Percentiles rank a stretch among this genome's conserved stretches.
phyloP scores from a whole-genome alignment of 2,797 vertebrate genomes.

The Rhinatrema bivittatum region DNA sequence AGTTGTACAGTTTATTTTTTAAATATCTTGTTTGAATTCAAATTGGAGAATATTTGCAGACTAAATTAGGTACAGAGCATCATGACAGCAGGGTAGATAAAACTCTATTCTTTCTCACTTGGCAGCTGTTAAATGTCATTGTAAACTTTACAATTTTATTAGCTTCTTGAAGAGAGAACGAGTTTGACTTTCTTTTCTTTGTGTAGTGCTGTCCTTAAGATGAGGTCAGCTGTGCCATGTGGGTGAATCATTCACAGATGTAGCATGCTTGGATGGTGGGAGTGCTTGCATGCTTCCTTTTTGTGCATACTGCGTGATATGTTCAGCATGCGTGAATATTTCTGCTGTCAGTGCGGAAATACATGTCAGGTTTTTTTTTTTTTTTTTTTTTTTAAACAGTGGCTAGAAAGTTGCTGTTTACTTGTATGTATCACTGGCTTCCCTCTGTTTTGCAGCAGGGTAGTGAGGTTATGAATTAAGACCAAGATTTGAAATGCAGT shows the following conservation, averaged over 20 bases:
- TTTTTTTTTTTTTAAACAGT: too few relatives aligned
- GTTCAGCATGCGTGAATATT: too few relatives aligned
- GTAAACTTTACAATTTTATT: slow-evolving; percentile 17
- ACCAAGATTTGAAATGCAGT: too few relatives aligned
- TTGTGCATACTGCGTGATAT: too few relatives aligned
- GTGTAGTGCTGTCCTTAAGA: slow-evolving; percentile 1
- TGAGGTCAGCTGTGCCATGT: slow-evolving; percentile 4
- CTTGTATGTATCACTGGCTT: too few relatives aligned
- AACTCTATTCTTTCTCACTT: slow-evolving; percentile 10
- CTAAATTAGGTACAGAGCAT: slow-evolving; percentile 1
- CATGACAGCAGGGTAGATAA: slow-evolving; percentile 5
- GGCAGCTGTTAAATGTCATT: slow-evolving; percentile 21
- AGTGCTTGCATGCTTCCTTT: background rate
- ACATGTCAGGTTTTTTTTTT: too few relatives aligned
- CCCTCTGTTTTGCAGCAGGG: too few relatives aligned
- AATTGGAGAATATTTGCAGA: slow-evolving; percentile 4
- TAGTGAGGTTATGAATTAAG: too few relatives aligned
- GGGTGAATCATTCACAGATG: background rate
- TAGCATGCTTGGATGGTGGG: background rate
- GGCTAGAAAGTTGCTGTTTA: too few relatives aligned
- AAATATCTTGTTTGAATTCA: too few relatives aligned
- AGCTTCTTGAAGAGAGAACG: slow-evolving; percentile 12
- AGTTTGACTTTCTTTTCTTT: slow-evolving; percentile 9
- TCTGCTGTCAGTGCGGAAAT: too few relatives aligned
- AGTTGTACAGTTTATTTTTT: slow-evolving; percentile 17